These are phyloP conservation scores for Philonicus albiceps DNA, from an alignment of 2,888 invertebrate species.

Conservation along the genomic window DNA sequence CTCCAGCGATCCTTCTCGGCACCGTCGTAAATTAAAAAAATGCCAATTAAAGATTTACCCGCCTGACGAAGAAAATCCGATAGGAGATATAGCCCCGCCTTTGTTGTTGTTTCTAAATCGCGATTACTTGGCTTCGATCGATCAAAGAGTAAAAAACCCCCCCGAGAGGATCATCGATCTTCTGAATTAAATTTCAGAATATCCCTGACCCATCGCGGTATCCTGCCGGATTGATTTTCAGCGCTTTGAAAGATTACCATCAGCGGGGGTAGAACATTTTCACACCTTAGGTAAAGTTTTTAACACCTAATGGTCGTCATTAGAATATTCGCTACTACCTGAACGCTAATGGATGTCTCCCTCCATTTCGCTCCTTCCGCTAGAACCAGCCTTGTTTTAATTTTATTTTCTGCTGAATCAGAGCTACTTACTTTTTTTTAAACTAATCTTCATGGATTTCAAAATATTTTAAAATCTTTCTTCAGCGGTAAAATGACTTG, in stretches of 20 bases:
- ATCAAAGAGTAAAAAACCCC: slow-evolving; percentile 23
- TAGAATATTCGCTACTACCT: slow-evolving; percentile 36
- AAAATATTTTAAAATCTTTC: background rate
- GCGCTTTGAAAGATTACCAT: slow-evolving; percentile 25
- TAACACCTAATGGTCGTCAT: slow-evolving; percentile 29
- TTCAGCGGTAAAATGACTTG: background rate
- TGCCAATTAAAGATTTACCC: slow-evolving; percentile 34
- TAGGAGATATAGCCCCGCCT: background rate
- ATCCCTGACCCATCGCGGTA: background rate
- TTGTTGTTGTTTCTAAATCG: slow-evolving; percentile 31
- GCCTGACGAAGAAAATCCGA: background rate
- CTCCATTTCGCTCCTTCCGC: background rate
- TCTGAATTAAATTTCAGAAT: background rate
- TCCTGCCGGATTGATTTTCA: slow-evolving; percentile 6
- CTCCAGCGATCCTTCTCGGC: background rate
- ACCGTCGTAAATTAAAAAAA: slow-evolving; percentile 34
- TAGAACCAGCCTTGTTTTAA: background rate
- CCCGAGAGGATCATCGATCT: slow-evolving; percentile 35
- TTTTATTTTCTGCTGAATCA: background rate
- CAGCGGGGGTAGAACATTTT: slow-evolving; percentile 19
- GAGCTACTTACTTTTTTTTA: background rate
- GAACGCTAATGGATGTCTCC: slow-evolving; percentile 27
- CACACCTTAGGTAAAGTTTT: slow-evolving; percentile 35
- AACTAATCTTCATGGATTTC: background rate
- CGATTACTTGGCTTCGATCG: slow-evolving; percentile 26